phyloP scores from a whole-genome alignment of 2,888 invertebrate genomes.

The Onthophagus sagittarius region DNA sequence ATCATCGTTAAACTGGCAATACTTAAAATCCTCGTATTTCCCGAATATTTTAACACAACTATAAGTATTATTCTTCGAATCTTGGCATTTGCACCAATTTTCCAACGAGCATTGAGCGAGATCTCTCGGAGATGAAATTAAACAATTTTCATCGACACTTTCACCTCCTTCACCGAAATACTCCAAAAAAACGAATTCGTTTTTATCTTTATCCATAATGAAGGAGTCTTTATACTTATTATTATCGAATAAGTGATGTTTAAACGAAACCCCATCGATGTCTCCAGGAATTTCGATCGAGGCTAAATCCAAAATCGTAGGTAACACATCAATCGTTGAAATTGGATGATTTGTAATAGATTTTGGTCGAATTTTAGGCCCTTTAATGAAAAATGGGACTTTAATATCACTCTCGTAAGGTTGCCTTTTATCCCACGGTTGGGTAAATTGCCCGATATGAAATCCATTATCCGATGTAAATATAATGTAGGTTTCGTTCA shows the following conservation, averaged over 20 bases:
- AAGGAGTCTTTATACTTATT: too few relatives aligned
- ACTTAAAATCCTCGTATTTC: conserved; percentile 54
- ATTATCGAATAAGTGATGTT: conserved; percentile 26
- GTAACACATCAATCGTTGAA: conserved; percentile 77
- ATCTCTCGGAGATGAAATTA: conserved; percentile 60
- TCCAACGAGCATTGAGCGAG: conserved; percentile 63
- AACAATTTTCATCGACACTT: conserved; percentile 60
- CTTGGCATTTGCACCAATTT: conserved; percentile 81
- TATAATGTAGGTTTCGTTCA: conserved; percentile 76
- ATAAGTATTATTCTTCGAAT: conserved; percentile 79
- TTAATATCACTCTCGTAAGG: conserved; percentile 87
- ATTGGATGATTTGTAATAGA: conserved; percentile 52
- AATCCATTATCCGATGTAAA: conserved; percentile 90
- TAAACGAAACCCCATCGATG: conserved; percentile 64
- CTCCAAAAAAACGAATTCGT: conserved; percentile 67
- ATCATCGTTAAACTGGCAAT: conserved; percentile 60
- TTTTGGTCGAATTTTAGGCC: conserved; percentile 58
- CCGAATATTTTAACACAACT: conserved; percentile 69
- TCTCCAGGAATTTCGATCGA: conserved; percentile 51
- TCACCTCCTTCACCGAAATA: conserved; percentile 74
- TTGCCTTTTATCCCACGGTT: conserved; percentile 85
- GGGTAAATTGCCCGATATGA: conserved; percentile 85
- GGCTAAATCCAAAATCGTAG: conserved; percentile 75
- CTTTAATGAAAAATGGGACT: conserved; percentile 77
- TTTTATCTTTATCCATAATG: too few relatives aligned